phyloP scores from a whole-genome alignment of 2,888 invertebrate species.

The Patella depressa region DNA sequence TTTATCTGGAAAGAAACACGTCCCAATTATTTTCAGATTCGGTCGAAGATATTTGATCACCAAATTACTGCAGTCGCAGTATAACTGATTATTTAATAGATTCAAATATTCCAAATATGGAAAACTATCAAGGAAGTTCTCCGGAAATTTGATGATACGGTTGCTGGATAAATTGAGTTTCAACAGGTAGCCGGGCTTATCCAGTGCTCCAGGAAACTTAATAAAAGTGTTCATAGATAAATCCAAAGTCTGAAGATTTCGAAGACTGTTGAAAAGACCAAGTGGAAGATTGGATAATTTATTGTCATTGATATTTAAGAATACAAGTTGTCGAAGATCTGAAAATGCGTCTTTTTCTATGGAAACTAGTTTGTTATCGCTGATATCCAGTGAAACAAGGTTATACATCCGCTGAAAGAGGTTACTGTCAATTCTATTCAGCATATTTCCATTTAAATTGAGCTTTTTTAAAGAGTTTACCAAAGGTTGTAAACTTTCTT shows the following conservation, averaged over 20 bases:
- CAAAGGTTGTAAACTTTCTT: conserved; percentile 23
- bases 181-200: conserved; percentile 16
- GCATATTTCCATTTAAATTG: conserved; percentile 25
- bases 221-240: conserved; percentile 26
- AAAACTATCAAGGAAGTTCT: conserved; percentile 22
- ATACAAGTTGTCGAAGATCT: conserved; percentile 22
- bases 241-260: conserved; percentile 22
- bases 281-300: conserved; percentile 26
- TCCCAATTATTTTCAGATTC: conserved; percentile 22
- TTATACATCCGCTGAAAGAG: conserved; percentile 15
- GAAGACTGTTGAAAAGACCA: conserved; percentile 20
- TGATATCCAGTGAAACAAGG: conserved; percentile 27
- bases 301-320: conserved; percentile 26
- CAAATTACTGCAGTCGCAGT: conserved; percentile 32
- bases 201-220: conserved; percentile 24
- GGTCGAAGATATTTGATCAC: conserved; percentile 18
- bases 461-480: conserved; percentile 23
- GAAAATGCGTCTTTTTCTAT: conserved; percentile 21
- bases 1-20: conserved; percentile 23
- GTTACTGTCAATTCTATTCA: conserved; percentile 15
- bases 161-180: conserved; percentile 30
- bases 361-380: conserved; percentile 29
- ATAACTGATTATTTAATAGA: conserved; percentile 27
- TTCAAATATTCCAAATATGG: conserved; percentile 20
- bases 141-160: conserved; percentile 22